A percentile compares a stretch with the other conserved stretches of the same genome.
Conservation (phyloP, 2,113 vertebrate genomes). For the Pelvicachromis taeniatus region DNA sequence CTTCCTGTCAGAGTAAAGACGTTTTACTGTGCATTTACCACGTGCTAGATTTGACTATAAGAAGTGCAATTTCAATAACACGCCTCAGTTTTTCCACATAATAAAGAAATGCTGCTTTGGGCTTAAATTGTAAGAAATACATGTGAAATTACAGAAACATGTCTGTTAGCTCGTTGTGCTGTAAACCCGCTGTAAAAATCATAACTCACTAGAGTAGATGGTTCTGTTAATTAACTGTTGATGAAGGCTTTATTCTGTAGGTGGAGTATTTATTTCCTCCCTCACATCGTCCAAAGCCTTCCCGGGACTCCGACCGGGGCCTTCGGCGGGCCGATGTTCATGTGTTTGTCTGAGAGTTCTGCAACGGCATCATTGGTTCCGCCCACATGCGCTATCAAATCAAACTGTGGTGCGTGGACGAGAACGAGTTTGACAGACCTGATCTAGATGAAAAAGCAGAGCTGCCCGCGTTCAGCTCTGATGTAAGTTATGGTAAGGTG, state of each 20-base stretch:
- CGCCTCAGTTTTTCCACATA: neutral
- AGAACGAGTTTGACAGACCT: neutral
- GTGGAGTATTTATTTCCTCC: neutral
- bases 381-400: neutral
- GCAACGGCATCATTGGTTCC: rapidly evolving
- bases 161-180: neutral
- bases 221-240: neutral
- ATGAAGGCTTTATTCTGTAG: too few species aligned
- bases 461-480: neutral
- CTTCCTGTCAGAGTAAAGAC: neutral
- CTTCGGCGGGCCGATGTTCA: neutral
- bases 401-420: neutral
- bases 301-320: neutral
- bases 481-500: conserved; percentile 31
- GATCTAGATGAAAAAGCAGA: neutral
- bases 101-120: neutral
- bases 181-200: neutral
- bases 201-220: neutral
- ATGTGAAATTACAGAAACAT: neutral
- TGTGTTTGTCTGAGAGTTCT: neutral
- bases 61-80: too few species aligned
- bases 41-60: too few species aligned
- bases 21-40: neutral
- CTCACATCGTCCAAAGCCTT: neutral
- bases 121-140: neutral